A percentile compares a stretch with the other conserved stretches of the same genome.
Evolutionary conservation across 2,888 invertebrate genomes (phyloP).

Genomic region (Diadromus collaris): DNA sequence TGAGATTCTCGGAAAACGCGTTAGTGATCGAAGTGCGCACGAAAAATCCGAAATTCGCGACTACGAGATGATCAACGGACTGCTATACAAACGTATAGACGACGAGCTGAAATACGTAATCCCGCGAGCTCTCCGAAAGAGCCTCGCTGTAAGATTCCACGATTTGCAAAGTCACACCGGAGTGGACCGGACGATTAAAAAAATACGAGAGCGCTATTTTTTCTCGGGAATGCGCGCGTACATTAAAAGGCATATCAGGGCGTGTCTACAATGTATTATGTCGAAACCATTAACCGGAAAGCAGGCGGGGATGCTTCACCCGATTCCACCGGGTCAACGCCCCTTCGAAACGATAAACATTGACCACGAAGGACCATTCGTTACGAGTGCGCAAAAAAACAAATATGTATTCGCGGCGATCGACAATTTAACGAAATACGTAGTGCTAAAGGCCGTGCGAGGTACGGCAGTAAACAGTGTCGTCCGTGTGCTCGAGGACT

Average conservation of each 20-base stretch:
- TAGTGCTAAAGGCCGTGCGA: neutral
- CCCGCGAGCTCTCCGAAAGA: constrained; percentile 39
- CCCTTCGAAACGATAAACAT: constrained; percentile 55
- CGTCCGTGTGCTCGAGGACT: constrained; percentile 31
- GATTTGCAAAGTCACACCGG: constrained; percentile 9
- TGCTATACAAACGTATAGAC: constrained; percentile 10
- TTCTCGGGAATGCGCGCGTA: constrained; percentile 33
- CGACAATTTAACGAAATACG: constrained; percentile 40
- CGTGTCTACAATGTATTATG: constrained; percentile 53
- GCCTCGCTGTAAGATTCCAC: constrained; percentile 42
- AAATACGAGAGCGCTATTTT: constrained; percentile 10
- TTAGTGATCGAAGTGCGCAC: neutral
- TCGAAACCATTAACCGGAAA: constrained; percentile 38
- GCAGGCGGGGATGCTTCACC: constrained; percentile 57
- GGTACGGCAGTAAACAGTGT: neutral
- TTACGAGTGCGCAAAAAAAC: constrained; percentile 47
- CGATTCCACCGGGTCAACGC: constrained; percentile 53
- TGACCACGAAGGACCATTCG: constrained; percentile 58
- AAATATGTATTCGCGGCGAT: no score
- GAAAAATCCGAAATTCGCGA: neutral
- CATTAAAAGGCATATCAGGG: constrained; percentile 7
- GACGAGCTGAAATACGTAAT: constrained; percentile 33
- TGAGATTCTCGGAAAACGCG: constrained; percentile 6
- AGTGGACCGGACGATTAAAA: constrained; percentile 14
- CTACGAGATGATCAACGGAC: constrained; percentile 1